Evolutionary conservation across 2,888 invertebrate genomes (phyloP).

Genomic region (Drosophila yooni): DNA sequence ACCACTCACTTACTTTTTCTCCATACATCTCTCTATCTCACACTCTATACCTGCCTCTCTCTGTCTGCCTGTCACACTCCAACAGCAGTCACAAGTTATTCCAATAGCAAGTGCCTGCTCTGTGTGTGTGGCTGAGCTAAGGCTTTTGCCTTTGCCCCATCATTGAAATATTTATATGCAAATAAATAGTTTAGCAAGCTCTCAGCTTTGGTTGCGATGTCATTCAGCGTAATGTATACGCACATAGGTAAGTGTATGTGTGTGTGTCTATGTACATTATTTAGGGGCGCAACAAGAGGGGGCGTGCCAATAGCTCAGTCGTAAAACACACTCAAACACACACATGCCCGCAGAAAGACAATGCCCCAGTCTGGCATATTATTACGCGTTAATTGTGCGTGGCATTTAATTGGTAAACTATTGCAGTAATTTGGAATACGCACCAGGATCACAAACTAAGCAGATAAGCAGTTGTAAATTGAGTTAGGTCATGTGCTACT

Average conservation of each 20-base stretch:
- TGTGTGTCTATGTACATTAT: not conserved
- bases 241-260: not conserved
- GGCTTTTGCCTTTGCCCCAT: conserved; percentile 32
- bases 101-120: conserved; percentile 43
- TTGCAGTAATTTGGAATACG: conserved; percentile 19
- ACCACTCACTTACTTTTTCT: not conserved
- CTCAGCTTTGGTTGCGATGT: conserved; percentile 64
- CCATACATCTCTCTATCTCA: not conserved
- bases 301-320: conserved; percentile 58
- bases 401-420: conserved; percentile 78
- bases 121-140: conserved; percentile 22
- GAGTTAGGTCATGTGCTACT: conserved; percentile 33
- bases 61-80: not conserved
- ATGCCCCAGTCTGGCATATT: conserved; percentile 41
- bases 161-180: conserved; percentile 78
- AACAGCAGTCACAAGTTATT: conserved; percentile 37
- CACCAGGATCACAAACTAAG: not conserved
- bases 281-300: not conserved
- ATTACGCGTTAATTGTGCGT: conserved; percentile 74
- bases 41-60: not conserved
- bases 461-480: conserved; percentile 46
- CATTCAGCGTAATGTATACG: conserved; percentile 53
- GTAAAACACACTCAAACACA: conserved; percentile 50
- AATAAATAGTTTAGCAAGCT: conserved; percentile 78
- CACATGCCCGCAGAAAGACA: conserved; percentile 6